Percentiles rank a stretch among this genome's conserved stretches.
Conservation (phyloP, 2,888 invertebrate genomes). For the Scaptodrosophila latifasciaeformis region DNA sequence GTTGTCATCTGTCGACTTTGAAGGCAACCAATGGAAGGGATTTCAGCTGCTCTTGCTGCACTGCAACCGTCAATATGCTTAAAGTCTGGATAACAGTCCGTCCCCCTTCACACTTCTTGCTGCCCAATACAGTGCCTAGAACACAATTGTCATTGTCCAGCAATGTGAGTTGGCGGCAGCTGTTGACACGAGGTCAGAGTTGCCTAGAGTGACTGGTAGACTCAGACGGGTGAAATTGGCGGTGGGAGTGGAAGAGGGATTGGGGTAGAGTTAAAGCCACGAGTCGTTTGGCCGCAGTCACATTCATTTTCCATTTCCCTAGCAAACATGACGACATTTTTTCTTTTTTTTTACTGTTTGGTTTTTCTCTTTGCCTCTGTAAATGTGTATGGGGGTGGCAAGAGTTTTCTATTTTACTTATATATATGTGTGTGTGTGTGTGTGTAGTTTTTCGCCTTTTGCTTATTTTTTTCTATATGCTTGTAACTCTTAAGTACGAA, state of each 20-base stretch:
- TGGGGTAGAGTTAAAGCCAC: conserved; percentile 17
- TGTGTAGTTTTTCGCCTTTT: conserved; percentile 30
- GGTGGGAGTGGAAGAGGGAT: conserved; percentile 3
- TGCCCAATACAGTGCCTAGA: neutral
- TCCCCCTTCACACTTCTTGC: no score
- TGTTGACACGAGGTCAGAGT: neutral
- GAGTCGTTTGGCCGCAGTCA: conserved; percentile 21
- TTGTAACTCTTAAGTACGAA: conserved; percentile 50
- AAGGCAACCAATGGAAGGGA: no score
- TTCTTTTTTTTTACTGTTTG: conserved; percentile 20
- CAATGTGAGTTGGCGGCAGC: conserved; percentile 5
- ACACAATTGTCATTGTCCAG: conserved; percentile 5
- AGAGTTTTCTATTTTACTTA: neutral
- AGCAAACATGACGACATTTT: conserved; percentile 66
- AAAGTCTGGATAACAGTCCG: neutral
- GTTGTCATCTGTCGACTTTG: no score
- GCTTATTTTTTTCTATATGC: conserved; percentile 13
- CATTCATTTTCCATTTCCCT: conserved; percentile 19
- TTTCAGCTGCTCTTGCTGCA: no score
- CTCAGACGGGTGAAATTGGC: conserved; percentile 16
- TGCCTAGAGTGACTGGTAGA: conserved; percentile 5
- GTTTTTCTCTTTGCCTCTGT: conserved; percentile 26
- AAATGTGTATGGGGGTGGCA: neutral
- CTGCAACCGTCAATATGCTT: conserved; percentile 1
- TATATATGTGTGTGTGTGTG: conserved; percentile 11